Evolutionary conservation across 2,797 vertebrate genomes (phyloP), one percentile per base, ranked within the genome.

Genomic region (Parauchenoglanis ngamensis): DNA sequence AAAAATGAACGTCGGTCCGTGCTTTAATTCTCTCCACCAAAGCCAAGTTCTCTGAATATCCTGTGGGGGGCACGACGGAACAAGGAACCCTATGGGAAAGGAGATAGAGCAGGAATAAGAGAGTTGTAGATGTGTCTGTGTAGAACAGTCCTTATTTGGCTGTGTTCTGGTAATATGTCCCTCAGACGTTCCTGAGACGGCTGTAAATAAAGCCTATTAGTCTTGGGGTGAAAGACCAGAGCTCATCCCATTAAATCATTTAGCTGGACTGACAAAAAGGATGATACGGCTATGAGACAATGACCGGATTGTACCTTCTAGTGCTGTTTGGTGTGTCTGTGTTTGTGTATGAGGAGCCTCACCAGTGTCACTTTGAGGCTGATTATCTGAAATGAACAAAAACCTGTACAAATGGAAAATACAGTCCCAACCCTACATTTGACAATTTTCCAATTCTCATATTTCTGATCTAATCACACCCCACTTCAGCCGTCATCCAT

Each of bases 61-160:
- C 93, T 89, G 90, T 84, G 56, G 94, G 91, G 90, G 93, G 93
- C 92, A 91, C 92, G 90, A 68, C 89, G 80, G 92, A 92, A 91
- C 73, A 89, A 87, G 77, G 40, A 83, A 87, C 79, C 52, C 61
- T 28, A 17, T 46, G 70, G 19, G 31, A 52, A 35, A 73, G 44
- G 3, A 46, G 46, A 56, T 35, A 2, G 67, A 46, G 67, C 25
- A 88, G 59, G 23, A 79, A 49, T 88, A 68, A 89, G 87, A 88
- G 70, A 88, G 57, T 65, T 46, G 76, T 83, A 40, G 72, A 52
- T 57, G 72, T 21, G 65, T 75, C 57, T 89, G 85, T 72, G 85
- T 88, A 57, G 68, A 84, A 46, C 61, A 23, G 70, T 72, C 61
- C 72, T 88, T 84, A 77, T 88, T 59, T 83, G 84, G 52, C 63